Evolutionary conservation across 2,113 vertebrate species (phyloP), one percentile per base, ranked within the genome.

Genomic region (Tauraco erythrolophus): DNA sequence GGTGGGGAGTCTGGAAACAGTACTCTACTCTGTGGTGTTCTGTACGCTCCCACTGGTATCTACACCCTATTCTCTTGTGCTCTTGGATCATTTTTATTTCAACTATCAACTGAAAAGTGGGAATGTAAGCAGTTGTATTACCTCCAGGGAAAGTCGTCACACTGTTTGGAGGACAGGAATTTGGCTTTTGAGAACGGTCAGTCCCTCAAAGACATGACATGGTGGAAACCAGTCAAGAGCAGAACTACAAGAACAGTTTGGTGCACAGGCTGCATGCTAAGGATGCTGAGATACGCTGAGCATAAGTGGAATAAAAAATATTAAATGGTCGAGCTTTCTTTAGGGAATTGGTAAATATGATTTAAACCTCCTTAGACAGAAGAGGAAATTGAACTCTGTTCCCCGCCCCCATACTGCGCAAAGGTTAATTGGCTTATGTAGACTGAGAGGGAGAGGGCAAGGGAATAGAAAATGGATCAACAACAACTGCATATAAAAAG

Each of bases 331-430:
- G 45, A 94, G 8, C 8, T 75, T 91, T 81, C 68, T 81, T 81
- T 66, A 89, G 56, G 39, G 37, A 87, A 77, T 27, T 58, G 37
- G 61, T 11, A 90, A 94, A 91, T 54, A 31, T 54, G 46, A 74
- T 86, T 91, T 87, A 94, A 94, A 74, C 74, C 71, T 92, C 45
- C 33, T 61, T 64, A 85, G 43, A 19, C 1, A 66, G 41, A 94
- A 84, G n/a, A 80, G 25, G 60, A 88, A 77, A 57, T 77, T 4
- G 6, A 84, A 86, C 50, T 41, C 16, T 84, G 37, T 4, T 15
- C 37, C 8, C 11, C 3, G 8, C 5, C 2, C 3, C 5, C 2
- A 6, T 1, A 4, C 9, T 6, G 10, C 56, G 21, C 14, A 58
- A 80, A 82, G 54, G 33, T 75, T 30, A 87, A 60, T 78, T 94